Base-by-base conservation (phyloP, 2,797 vertebrate species). In the Pempheris klunzingeri region DNA sequence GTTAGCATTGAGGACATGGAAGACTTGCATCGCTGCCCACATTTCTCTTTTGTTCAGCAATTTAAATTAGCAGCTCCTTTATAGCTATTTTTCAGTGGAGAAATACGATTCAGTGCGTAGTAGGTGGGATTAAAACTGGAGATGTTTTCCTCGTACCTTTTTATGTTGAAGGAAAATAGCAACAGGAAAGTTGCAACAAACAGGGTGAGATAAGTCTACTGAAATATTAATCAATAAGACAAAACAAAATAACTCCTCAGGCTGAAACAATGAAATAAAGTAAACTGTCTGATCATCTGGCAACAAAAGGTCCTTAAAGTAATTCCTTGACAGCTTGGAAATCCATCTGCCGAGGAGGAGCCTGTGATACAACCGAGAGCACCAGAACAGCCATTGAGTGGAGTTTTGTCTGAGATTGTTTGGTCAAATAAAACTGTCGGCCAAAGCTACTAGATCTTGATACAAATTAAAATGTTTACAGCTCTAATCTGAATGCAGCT, bases 401-500 rank as follows among this genome's bases (percentile, higher is more conserved):
- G 50, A 44, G 4, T 17, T 32, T 32, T 3, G 3, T 3, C 30
- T 32, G 30, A 69, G n/a, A 17, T n/a, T 7, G 6, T 3, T 20
- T n/a, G n/a, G n/a, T n/a, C n/a, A n/a, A n/a, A n/a, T n/a, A n/a
- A n/a, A n/a, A n/a, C n/a, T n/a, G 10, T 13, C 7, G 4, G 53
- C 22, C 3, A 54, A 22, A 46, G 18, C 17, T n/a, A 20, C 26
- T 12, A 1, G 3, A n/a, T 34, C 17, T 41, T 41, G 41, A 59
- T 41, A 13, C 24, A 41, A 47, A 57, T 39, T 28, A 20, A 65
- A 64, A 57, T 49, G 36, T 73, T 64, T 61, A 55, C 47, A 41
- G 64, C 36, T 62, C 43, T 53, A 43, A 62, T 74, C 55, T 64
- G 49, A 70, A 52, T 39, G 26, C 60, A 52, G 47, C 34, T 53